Base-by-base conservation (phyloP, 2,888 invertebrate species). In the Cataglyphis altisquamis region DNA sequence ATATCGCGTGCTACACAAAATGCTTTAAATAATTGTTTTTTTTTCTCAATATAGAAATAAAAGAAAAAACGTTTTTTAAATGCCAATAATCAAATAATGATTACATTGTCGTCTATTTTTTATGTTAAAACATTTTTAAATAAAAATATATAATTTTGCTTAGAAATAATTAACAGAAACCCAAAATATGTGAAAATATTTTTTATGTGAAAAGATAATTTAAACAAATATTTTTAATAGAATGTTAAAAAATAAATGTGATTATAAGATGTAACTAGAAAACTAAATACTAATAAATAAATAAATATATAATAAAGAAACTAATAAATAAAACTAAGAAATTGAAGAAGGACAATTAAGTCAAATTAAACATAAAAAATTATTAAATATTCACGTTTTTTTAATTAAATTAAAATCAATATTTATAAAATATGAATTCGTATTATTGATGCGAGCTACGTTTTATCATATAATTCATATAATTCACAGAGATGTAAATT, bases 341-440 rank as follows among this genome's bases (percentile, higher is more conserved):
- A n/a, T 4, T 5, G 10, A 18, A 21, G 18, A 15, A 15, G 18
- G 4, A 1, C 4, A 45, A 15, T 45, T 29, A 62, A 45, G 6
- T 32, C 15, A 18, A 39, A 12, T 8, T 63, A 36, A 48, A 74
- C 45, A 10, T n/a, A 25, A 36, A 63, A 52, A 52, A 70, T 85
- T 70, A 84, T 86, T 87, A 78, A 88, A 89, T 87, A 87, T 80
- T 74, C 64, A 87, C 39, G 66, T 63, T 74, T 12, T 67, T 89
- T 85, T 83, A 89, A 88, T 86, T 86, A 86, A 88, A 89, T 88
- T 83, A 82, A 84, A 89, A 86, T 83, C 66, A 25, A 41, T 83
- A 83, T 82, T 85, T 74, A 85, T 84, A 62, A 82, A 72, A 55
- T 39, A 64, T 83, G 70, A 86, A 88, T 89, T 39, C 52, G 12